Evolutionary conservation across 2,797 vertebrate species (phyloP).

Genomic region (Dromococcyx pavoninus): DNA sequence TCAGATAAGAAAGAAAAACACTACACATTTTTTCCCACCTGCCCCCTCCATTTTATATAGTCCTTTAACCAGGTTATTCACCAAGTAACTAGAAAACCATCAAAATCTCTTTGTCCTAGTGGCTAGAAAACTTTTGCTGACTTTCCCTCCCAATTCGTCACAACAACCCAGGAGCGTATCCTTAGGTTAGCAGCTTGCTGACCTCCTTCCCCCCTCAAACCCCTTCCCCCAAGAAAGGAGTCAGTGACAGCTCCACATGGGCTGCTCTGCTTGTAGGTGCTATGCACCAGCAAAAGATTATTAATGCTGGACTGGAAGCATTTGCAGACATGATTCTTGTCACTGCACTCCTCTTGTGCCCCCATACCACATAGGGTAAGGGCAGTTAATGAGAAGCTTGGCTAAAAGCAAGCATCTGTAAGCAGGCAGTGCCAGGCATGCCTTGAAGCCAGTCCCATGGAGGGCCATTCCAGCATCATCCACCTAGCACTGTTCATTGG

Average conservation of each 20-base stretch:
- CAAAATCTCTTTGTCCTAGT: background rate
- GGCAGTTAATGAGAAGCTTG: background rate
- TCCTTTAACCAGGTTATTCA: background rate
- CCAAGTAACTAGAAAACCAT: background rate
- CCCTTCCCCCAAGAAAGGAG: background rate
- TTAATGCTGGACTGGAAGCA: background rate
- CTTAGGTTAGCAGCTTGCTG: background rate
- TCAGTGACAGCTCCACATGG: background rate
- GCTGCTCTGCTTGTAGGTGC: background rate
- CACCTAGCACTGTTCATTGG: background rate
- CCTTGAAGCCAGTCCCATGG: fast-evolving
- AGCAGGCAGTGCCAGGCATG: background rate
- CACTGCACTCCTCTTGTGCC: background rate
- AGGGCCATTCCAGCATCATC: background rate
- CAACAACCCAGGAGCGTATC: fast-evolving
- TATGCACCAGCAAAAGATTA: background rate
- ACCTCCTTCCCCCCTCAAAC: background rate
- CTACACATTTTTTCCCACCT: background rate
- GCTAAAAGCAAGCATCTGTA: background rate
- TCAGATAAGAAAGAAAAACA: background rate
- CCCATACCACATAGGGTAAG: background rate
- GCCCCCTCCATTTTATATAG: background rate
- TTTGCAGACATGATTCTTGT: background rate
- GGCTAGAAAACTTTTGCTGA: background rate
- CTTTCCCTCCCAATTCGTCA: background rate